These are phyloP conservation scores for Saxicola maurus DNA, from an alignment of 2,797 vertebrate genomes.

Conservation along the genomic window DNA sequence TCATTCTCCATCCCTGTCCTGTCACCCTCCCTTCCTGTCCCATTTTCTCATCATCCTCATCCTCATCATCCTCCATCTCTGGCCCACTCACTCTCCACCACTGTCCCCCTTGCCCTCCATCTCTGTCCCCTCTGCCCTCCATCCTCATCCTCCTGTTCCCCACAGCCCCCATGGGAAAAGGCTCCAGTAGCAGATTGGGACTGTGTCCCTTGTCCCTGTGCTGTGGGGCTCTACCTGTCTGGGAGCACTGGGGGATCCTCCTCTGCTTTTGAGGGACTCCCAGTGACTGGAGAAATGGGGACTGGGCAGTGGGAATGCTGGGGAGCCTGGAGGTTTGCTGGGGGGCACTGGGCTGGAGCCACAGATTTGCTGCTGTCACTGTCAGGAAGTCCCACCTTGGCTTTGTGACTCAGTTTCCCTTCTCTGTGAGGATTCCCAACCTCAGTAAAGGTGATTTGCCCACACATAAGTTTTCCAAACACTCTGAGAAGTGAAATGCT, in stretches of 20 bases:
- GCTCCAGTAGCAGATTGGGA: not conserved
- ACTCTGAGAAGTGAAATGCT: not conserved
- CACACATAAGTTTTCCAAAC: fast-evolving
- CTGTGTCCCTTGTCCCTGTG: fast-evolving
- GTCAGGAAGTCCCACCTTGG: not conserved
- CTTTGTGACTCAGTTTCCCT: constrained; percentile 33
- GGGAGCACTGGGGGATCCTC: not conserved
- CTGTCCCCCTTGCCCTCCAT: not conserved
- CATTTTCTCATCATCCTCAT: not conserved
- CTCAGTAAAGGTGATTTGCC: fast-evolving
- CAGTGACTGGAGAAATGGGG: not conserved
- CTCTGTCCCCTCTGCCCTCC: not conserved
- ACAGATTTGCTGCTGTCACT: not conserved
- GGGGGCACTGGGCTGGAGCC: not conserved
- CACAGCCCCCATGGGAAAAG: no score
- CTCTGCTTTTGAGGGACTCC: not conserved
- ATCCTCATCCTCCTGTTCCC: not conserved
- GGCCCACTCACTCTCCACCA: not conserved
- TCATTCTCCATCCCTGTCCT: not conserved
- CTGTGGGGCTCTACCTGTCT: not conserved
- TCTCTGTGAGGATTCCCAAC: not conserved
- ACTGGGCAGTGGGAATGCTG: fast-evolving
- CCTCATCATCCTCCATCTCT: not conserved
- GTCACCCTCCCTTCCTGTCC: not conserved
- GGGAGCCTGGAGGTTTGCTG: not conserved